These are phyloP conservation scores for Cryptoblepharus egeriae DNA, from an alignment of 2,797 vertebrate species.

Conservation along the genomic window DNA sequence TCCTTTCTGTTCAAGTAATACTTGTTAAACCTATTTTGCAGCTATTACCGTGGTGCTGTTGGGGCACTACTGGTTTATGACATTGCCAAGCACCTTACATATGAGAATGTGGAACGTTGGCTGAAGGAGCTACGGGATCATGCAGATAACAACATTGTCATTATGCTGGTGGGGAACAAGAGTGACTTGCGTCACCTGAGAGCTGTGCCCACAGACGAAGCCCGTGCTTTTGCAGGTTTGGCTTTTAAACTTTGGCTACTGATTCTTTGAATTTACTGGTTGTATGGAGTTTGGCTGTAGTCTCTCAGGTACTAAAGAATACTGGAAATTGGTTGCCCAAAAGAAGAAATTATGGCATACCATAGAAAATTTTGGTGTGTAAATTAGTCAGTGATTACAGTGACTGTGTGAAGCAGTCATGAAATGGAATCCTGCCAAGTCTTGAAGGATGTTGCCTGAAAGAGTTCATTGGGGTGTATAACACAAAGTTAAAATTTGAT, in stretches of 20 bases:
- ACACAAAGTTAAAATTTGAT: no score
- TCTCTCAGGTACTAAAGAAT: rapidly evolving
- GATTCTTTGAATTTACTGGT: not conserved
- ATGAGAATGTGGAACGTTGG: constrained; percentile 98
- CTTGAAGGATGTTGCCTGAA: not conserved
- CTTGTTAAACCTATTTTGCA: constrained; percentile 50
- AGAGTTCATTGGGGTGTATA: not conserved
- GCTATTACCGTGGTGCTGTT: constrained; percentile 95
- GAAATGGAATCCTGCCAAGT: not conserved
- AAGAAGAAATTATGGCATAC: no score
- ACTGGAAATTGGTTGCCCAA: not conserved
- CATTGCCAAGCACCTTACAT: constrained; percentile 97
- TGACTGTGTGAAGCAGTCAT: not conserved
- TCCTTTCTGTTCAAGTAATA: not conserved
- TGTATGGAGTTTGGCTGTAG: rapidly evolving
- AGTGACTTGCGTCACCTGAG: constrained; percentile 94
- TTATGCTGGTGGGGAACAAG: constrained; percentile 98
- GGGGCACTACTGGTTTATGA: constrained; percentile 95
- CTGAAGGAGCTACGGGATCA: constrained; percentile 96
- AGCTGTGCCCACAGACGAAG: constrained; percentile 94
- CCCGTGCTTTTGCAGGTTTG: constrained; percentile 92
- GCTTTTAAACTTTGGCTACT: not conserved
- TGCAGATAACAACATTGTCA: constrained; percentile 96
- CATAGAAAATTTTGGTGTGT: not conserved
- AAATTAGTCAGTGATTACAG: not conserved